phyloP scores from a whole-genome alignment of 2,113 vertebrate genomes.

The Channa maculata region DNA sequence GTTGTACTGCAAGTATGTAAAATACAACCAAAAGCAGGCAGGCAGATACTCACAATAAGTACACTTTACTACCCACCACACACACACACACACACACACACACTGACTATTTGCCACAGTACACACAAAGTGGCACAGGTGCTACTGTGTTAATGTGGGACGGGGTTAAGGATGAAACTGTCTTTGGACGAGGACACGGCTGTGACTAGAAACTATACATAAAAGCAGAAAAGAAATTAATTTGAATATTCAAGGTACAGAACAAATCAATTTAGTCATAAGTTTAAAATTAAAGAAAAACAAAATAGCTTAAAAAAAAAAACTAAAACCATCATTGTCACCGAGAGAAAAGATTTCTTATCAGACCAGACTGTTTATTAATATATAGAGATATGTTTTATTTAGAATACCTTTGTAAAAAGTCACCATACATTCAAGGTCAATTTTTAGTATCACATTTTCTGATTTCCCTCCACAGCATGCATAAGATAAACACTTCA shows the following conservation, averaged over 20 bases:
- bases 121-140: conserved; percentile 29
- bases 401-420: conserved; percentile 86
- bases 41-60: conserved; percentile 22
- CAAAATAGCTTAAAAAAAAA: neutral
- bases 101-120: neutral
- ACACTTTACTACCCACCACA: conserved; percentile 44
- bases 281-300: neutral
- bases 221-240: conserved; percentile 2
- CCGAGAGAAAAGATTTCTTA: conserved; percentile 76
- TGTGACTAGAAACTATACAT: conserved; percentile 32
- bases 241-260: neutral
- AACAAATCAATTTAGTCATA: neutral
- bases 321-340: conserved; percentile 33
- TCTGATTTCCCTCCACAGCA: conserved; percentile 83
- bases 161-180: conserved; percentile 11
- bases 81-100: conserved; percentile 26
- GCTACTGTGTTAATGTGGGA: conserved; percentile 21
- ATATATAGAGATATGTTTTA: conserved; percentile 87
- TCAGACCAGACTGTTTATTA: conserved; percentile 86
- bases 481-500: conserved; percentile 84
- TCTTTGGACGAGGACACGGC: conserved; percentile 40
- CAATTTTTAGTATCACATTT: conserved; percentile 82
- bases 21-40: conserved; percentile 44
- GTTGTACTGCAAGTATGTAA: neutral
- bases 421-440: conserved; percentile 88